Evolutionary conservation across 2,113 vertebrate genomes (phyloP), one percentile per base, ranked within the genome.

Genomic region (Bos indicus): DNA sequence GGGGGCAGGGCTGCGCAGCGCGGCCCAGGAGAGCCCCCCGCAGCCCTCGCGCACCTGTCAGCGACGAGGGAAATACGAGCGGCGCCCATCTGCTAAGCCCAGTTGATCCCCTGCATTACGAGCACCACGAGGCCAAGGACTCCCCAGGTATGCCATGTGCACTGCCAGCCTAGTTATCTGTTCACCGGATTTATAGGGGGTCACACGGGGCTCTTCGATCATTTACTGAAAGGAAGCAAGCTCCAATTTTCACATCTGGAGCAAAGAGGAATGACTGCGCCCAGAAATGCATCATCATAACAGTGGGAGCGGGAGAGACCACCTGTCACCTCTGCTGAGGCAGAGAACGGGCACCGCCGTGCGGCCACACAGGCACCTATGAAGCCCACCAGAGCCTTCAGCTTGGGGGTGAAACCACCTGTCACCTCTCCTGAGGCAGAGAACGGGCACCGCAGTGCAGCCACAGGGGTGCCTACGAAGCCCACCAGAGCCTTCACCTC

Each of bases 81-180:
- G 95, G 93, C 88, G 94, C 96, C 98, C 98, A 98, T 98, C 98
- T 98, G 98, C 95, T 98, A 93, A 96, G 80, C 80, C 88, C 96
- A 98, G 96, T 97, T 98, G 97, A 97, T 88, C 94, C 52, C 86
- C 52, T 82, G 98, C 95, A 46, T 56, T 77, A 95, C 9, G 56
- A 97, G 97, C 97, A 77, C 36, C 96, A 19, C 7, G n/a, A 97
- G 95, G 33, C 96, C 95, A 23, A 91, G 67, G 86, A 97, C 93
- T 96, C 88, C 90, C 96, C 51, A 0, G 28, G 88, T 11, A 5
- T 21, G 62, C 80, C 30, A 89, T 56, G 60, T 6, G 5, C 23
- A 30, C 78, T 97, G 94, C 94, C 95, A 97, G 95, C n/a, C 95
- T 97, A 97, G 16, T 40, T 97, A 88, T 92, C 98, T 95, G 92